Evolutionary conservation across 2,888 invertebrate genomes (phyloP).

Genomic region (Sclerodermus sp.): DNA sequence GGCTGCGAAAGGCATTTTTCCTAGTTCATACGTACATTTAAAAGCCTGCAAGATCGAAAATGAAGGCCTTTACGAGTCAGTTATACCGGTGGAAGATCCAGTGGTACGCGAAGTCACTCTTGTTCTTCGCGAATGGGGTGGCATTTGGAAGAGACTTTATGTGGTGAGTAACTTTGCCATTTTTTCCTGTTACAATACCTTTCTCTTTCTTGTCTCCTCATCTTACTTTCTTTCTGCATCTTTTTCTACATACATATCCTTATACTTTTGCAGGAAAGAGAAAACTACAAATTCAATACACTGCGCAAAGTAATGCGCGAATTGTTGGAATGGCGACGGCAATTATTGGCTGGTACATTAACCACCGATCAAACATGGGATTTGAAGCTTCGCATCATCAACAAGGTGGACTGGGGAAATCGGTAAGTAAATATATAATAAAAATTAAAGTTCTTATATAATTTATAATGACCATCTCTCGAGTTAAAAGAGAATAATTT

Average conservation of each 20-base stretch:
- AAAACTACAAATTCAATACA: slow-evolving; percentile 81
- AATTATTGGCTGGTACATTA: slow-evolving; percentile 82
- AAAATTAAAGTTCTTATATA: neutral
- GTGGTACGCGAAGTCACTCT: slow-evolving; percentile 89
- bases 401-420: slow-evolving; percentile 96
- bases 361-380: slow-evolving; percentile 91
- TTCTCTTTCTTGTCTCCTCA: slow-evolving; percentile 4
- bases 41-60: slow-evolving; percentile 80
- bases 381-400: slow-evolving; percentile 81
- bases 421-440: slow-evolving; percentile 66
- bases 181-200: slow-evolving; percentile 5
- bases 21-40: slow-evolving; percentile 77
- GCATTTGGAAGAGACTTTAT: slow-evolving; percentile 89
- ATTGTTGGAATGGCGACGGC: slow-evolving; percentile 80
- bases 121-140: slow-evolving; percentile 90
- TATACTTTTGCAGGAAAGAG: slow-evolving; percentile 69
- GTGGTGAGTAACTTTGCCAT: slow-evolving; percentile 67
- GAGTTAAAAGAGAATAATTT: no score
- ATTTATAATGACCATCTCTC: no score
- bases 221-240: no score
- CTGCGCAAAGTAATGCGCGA: slow-evolving; percentile 89
- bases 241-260: no score
- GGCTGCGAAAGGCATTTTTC: slow-evolving; percentile 73
- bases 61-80: slow-evolving; percentile 73
- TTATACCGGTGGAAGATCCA: slow-evolving; percentile 80